phyloP scores from a whole-genome alignment of 1,140 invertebrate species.

The Drosophila nebulosa region DNA sequence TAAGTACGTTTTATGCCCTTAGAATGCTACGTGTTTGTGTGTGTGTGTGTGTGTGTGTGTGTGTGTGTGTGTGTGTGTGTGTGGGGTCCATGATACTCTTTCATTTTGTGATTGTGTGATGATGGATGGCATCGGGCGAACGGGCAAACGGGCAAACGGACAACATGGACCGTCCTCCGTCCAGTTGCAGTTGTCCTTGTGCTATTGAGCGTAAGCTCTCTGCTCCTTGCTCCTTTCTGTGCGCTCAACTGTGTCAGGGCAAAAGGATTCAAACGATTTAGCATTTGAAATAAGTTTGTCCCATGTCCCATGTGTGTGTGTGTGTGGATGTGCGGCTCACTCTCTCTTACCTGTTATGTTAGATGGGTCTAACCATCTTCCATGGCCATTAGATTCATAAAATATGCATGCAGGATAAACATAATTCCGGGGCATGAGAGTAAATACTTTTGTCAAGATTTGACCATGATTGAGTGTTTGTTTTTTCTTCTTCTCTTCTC shows the following conservation, averaged over 20 bases:
- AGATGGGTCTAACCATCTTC: conserved; percentile 32
- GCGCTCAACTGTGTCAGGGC: conserved; percentile 64
- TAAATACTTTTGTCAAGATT: conserved; percentile 71
- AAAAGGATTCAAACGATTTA: conserved; percentile 76
- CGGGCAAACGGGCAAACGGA: conserved; percentile 17
- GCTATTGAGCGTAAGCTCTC: conserved; percentile 52
- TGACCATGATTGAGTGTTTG: conserved; percentile 72
- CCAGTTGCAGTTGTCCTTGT: conserved; percentile 59
- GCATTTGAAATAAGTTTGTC: conserved; percentile 69
- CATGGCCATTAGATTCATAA: conserved; percentile 66
- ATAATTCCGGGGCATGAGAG: conserved; percentile 65
- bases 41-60: conserved; percentile 1
- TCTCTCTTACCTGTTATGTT: conserved; percentile 46
- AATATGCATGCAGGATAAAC: conserved; percentile 76
- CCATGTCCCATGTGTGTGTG: conserved; percentile 18
- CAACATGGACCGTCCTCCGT: conserved; percentile 45
- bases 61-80: conserved; percentile 29
- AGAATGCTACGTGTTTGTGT: conserved; percentile 65
- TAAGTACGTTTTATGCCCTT: conserved; percentile 78
- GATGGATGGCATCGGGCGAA: conserved; percentile 69
- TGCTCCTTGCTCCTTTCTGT: conserved; percentile 10
- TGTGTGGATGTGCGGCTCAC: conserved; percentile 31
- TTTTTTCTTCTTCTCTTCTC: neutral
- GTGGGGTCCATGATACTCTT: conserved; percentile 57
- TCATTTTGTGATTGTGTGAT: conserved; percentile 79